Evolutionary conservation across 2,888 invertebrate species (phyloP), one percentile per base, ranked within the genome.

Genomic region (Erebia aethiops): DNA sequence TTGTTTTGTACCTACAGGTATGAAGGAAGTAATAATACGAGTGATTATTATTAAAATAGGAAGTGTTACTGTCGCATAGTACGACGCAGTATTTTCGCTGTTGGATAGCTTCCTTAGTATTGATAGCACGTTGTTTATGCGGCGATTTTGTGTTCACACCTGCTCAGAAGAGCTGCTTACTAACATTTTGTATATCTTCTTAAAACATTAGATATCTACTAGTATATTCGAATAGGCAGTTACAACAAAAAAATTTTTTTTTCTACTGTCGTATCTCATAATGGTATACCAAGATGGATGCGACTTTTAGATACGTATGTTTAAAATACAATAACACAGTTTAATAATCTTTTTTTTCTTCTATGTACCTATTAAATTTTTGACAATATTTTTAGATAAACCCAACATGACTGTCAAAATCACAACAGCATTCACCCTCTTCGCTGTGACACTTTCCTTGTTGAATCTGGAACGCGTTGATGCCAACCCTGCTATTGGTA

Each of bases 401-500:
- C 60, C 67, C 71, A 85, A 82, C 81, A 91, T 92, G 92, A 83
- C 87, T 77, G 84, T 83, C 78, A 87, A 88, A 78, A 79, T 90
- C 77, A 83, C 84, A 72, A 80, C 83, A 74, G 76, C 81, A 72
- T 77, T 87, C 76, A 75, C 84, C 69, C 71, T 87, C 65, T 76
- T 89, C 75, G 79, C 84, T 66, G 77, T 85, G 63, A 76, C 82
- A 67, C 82, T 83, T 4, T 77, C 87, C 69, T 74, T 90, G 61
- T 79, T 79, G 14, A 84, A 81, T 76, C 77, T 88, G 46, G 84
- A 81, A 14, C 70, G 77, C 68, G 85, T 84, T 56, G 75, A 77
- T 57, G 82, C 88, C 76, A 91, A 84, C 74, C 92, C 92, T 26
- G 92, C 92, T 67, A 92, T 92, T 66, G 92, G 92, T 92, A 82